Base-by-base conservation (phyloP, 2,797 vertebrate species). In the Selene dorsalis region DNA sequence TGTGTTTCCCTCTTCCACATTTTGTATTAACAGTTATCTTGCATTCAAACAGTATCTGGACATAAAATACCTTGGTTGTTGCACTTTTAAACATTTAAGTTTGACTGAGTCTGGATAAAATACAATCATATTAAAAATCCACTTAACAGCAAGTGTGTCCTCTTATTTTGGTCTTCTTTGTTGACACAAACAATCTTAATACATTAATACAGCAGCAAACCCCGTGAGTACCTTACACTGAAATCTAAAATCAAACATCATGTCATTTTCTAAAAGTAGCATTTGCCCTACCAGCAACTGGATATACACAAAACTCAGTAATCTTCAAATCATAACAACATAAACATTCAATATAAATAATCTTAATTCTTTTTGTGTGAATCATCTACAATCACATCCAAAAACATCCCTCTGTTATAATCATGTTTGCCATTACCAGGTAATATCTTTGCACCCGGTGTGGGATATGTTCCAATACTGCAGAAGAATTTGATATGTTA, bases 281-380 rank as follows among this genome's bases (percentile, higher is more conserved):
- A 48, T 32, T 69, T 26, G 4, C 41, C 72, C 69, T 3, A 0
- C 22, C 18, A 63, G 53, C 47, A 63, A 45, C 6, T 47, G 18
- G 32, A 75, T 59, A 71, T 41, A 59, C 9, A 67, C 17, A 61
- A 45, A 59, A 79, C 45, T 56, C 45, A 53, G 61, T 17, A 45
- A 71, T 67, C 45, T 65, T 66, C 11, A 47, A 70, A 71, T 70
- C 56, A 59, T 57, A 72, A 75, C 11, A 16, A 50, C 6, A 73
- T 3, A 52, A 77, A 85, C 65, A 32, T 61, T 73, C 43, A 38
- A 71, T 86, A 90, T 90, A 87, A 90, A 92, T 91, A 90, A 86
- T 75, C 26, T 32, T 39, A 58, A 62, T 69, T 26, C 24, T 57
- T 65, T 68, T 8, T 69, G 61, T 69, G 57, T 60, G 50, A 69